A percentile compares a stretch with the other conserved stretches of the same genome.
These are phyloP conservation scores for Helogale parvula DNA, from an alignment of 2,113 vertebrate species.

Conservation along the genomic window DNA sequence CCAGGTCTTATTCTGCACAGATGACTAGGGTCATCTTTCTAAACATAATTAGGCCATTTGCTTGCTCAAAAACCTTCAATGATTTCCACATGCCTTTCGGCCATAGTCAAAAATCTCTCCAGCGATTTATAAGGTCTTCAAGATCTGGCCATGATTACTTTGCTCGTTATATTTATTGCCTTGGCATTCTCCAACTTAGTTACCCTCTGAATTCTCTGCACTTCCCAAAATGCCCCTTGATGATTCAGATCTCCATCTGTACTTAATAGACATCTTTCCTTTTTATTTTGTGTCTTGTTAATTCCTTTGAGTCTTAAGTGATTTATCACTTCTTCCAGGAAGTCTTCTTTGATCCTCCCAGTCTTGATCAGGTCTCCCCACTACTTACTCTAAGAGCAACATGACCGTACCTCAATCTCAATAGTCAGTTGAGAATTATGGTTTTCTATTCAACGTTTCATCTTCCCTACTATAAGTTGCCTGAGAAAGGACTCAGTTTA, in stretches of 20 bases:
- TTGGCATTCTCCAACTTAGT: neutral
- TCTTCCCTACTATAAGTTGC: neutral
- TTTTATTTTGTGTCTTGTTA: neutral
- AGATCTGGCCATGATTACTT: neutral
- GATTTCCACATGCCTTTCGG: neutral
- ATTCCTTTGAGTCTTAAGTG: neutral
- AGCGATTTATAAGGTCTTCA: neutral
- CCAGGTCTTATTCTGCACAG: neutral
- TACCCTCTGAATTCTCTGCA: neutral
- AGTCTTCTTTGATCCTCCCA: neutral
- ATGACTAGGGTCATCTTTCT: neutral
- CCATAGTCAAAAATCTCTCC: neutral
- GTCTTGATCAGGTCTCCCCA: neutral
- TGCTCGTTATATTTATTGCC: neutral
- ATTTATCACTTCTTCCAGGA: neutral
- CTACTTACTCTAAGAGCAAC: neutral
- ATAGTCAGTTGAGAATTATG: neutral
- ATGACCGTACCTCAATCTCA: neutral
- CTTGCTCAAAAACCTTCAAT: neutral
- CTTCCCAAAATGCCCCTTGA: neutral
- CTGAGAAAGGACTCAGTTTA: neutral
- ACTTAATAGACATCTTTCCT: neutral
- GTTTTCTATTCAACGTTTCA: slow-evolving; percentile 15
- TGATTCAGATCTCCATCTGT: neutral
- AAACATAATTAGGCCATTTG: neutral